Base-by-base conservation (phyloP, 2,888 invertebrate genomes). In the Phortica okadai region DNA sequence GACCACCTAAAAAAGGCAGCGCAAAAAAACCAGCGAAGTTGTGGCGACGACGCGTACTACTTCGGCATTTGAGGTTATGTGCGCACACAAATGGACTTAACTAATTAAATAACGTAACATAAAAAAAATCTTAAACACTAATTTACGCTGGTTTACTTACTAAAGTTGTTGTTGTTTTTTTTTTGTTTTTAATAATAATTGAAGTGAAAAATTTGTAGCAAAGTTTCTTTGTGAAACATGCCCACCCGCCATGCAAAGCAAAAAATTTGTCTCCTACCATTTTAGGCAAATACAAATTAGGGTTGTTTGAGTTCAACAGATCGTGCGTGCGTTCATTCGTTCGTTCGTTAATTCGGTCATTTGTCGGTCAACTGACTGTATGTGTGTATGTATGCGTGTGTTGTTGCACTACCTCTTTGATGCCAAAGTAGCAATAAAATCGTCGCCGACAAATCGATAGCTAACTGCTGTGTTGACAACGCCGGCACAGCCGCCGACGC, bases 61-160 rank as follows among this genome's bases (percentile, higher is more conserved):
- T 85, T 87, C 84, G 86, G 87, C 88, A 82, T 84, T 80, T 80
- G 79, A 78, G 80, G 59, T 77, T 80, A 84, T 78, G 77, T 82
- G 79, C 80, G 78, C 85, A 88, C 50, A 84, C 87, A 85, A 44
- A 16, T 44, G 6, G 44, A n/a, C 44, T 33, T 67, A 67, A 16
- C 44, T 81, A 82, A 85, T 79, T 82, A 82, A 84, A 85, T 50
- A 11, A 50, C 50, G 14, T 50, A 50, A 50, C 50, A 50, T 50
- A 50, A 50, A 14, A 50, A 50, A 50, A 50, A 11, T 2, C 50
- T 14, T 50, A 11, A 50, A 50, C 50, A 50, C 50, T 50, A 50
- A 50, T 50, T 59, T 59, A 59, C 16, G 59, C 59, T 59, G 7
- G 33, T 16, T 59, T 59, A 59, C 16, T 59, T 14, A 50, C 50